A percentile compares a stretch with the other conserved stretches of the same genome.
Evolutionary conservation across 2,797 vertebrate genomes (phyloP).

Genomic region (Agapornis canus): DNA sequence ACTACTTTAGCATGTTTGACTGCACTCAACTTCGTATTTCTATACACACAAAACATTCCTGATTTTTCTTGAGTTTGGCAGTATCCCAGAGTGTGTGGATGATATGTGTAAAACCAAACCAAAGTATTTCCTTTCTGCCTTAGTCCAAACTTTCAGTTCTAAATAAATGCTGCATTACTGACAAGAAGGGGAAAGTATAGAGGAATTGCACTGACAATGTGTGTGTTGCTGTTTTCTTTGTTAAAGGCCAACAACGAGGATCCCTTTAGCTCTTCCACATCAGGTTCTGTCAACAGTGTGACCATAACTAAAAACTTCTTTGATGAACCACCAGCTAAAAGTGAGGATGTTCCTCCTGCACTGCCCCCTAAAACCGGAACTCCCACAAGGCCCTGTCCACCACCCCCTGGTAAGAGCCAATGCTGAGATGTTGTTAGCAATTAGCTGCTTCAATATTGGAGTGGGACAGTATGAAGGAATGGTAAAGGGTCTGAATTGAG

Average conservation of each 20-base stretch:
- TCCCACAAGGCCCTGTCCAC: conserved; percentile 94
- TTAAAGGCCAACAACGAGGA: conserved; percentile 85
- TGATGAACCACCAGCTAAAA: conserved; percentile 82
- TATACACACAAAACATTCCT: not conserved
- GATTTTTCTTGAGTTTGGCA: not conserved
- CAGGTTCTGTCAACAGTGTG: conserved; percentile 46
- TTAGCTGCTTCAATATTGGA: not conserved
- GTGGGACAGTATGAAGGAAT: not conserved
- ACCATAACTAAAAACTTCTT: conserved; percentile 87
- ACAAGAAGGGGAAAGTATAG: not conserved
- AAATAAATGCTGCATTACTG: not conserved
- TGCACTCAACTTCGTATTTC: not conserved
- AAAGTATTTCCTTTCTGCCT: too few species aligned
- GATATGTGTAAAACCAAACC: not conserved
- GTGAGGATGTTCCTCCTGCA: conserved; percentile 89
- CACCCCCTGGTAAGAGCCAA: conserved; percentile 87
- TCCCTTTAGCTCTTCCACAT: conserved; percentile 80
- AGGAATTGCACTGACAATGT: not conserved
- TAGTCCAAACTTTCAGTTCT: not conserved
- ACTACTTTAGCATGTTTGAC: not conserved
- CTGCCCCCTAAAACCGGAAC: conserved; percentile 95
- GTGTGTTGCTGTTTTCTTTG: conserved; percentile 1
- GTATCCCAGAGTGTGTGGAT: not conserved
- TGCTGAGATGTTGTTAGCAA: not conserved
- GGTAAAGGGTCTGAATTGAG: not conserved